Conservation (phyloP, 2,888 invertebrate species). For the Peribatodes rhomboidaria region DNA sequence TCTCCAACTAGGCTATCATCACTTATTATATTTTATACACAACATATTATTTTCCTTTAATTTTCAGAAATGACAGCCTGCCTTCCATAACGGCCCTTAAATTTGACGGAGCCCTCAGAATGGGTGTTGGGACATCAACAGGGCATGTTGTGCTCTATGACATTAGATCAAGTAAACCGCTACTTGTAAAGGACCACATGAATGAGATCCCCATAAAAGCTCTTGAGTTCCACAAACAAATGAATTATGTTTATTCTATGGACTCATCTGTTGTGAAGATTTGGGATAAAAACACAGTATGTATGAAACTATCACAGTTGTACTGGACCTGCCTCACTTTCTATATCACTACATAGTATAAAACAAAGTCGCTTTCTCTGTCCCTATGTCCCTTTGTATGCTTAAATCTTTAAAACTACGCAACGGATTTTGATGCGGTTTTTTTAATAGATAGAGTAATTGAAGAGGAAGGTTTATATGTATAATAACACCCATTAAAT, state of each 20-base stretch:
- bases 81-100: conserved; percentile 93
- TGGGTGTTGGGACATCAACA: conserved; percentile 97
- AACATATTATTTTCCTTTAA: conserved; percentile 2
- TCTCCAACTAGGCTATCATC: too few species aligned
- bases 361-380: too few species aligned
- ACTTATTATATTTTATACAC: too few species aligned
- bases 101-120: conserved; percentile 90
- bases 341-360: too few species aligned
- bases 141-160: conserved; percentile 98
- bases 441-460: too few species aligned
- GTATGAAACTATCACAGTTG: background rate
- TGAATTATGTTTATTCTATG: conserved; percentile 95
- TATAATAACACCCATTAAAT: too few species aligned
- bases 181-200: conserved; percentile 97
- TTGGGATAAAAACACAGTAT: conserved; percentile 95
- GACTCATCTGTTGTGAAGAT: conserved; percentile 95
- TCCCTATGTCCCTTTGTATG: too few species aligned
- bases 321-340: too few species aligned
- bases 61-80: conserved; percentile 87
- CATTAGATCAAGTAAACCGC: conserved; percentile 95
- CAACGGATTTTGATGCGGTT: too few species aligned
- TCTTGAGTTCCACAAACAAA: conserved; percentile 93
- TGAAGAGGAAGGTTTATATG: too few species aligned
- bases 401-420: too few species aligned
- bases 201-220: conserved; percentile 96